Conservation (phyloP, 1,140 invertebrate genomes). For the Drosophila saltans region DNA sequence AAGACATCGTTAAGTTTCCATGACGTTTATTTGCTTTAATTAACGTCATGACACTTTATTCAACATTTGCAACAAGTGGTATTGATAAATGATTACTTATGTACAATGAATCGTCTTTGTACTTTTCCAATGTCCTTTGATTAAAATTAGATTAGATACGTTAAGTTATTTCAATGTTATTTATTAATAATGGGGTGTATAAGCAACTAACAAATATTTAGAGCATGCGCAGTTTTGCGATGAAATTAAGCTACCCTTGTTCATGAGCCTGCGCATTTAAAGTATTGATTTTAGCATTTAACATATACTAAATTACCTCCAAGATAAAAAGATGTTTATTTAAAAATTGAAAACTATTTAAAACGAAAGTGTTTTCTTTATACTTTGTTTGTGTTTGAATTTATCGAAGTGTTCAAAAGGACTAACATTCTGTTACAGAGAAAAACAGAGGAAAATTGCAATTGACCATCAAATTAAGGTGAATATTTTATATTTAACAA, state of each 20-base stretch:
- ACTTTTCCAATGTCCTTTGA: too few relatives aligned
- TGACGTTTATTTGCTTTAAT: too few relatives aligned
- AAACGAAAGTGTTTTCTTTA: slow-evolving; percentile 15
- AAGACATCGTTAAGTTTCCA: too few relatives aligned
- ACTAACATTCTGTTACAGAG: neutral
- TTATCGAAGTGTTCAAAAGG: neutral
- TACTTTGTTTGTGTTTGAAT: neutral
- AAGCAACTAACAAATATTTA: neutral
- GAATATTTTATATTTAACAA: neutral
- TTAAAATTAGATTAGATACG: too few relatives aligned
- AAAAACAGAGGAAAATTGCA: neutral
- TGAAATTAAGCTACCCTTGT: slow-evolving; percentile 30
- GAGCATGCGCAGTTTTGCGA: slow-evolving; percentile 48
- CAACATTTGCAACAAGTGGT: too few relatives aligned
- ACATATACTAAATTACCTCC: slow-evolving; percentile 38
- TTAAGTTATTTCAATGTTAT: too few relatives aligned
- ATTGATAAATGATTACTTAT: too few relatives aligned
- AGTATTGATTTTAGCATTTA: slow-evolving; percentile 54
- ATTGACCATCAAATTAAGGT: neutral
- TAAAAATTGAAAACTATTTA: slow-evolving; percentile 34
- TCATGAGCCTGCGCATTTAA: slow-evolving; percentile 39
- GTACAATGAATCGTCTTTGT: too few relatives aligned
- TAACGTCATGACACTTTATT: too few relatives aligned
- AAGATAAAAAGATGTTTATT: slow-evolving; percentile 45
- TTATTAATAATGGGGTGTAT: too few relatives aligned